Base-by-base conservation (phyloP, 1,140 invertebrate species). In the Caenorhabditis remanei region DNA sequence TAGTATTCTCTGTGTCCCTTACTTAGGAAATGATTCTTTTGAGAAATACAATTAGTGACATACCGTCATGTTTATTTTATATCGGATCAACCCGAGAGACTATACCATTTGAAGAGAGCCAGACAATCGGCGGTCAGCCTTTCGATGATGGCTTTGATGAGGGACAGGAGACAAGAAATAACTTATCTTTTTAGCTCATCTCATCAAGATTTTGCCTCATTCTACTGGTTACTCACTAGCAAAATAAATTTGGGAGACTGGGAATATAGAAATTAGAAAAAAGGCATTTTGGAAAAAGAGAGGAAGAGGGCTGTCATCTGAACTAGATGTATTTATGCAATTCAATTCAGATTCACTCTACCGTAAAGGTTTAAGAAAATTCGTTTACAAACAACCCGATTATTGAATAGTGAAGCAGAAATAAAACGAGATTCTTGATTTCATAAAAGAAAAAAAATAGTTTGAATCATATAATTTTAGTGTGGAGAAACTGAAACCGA, bases 101-200 rank as follows among this genome's bases (percentile, higher is more conserved):
- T 50, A 53, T 53, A 19, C 5, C 11, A 32, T n/a, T 24, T 48
- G 13, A 32, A 24, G 46, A 79, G 71, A 79, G 19, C 0, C 71
- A 43, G 65, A 46, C 65, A 71, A 46, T 43, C 65, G 40, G 65
- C 65, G 65, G 65, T 71, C 65, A 71, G 71, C 14, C 46, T 48
- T 79, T 79, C 71, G 41, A 71, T 46, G 65, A 71, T 71, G 61
- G 61, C 61, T 63, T 32, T 32, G 65, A 71, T 71, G 65, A 71
- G 65, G 40, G 65, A 79, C 16, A 32, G 41, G 67, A 6, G 43
- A 14, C 16, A 53, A 11, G 40, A 14, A 79, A 79, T 19, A 19
- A 48, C 46, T 79, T 79, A 79, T 79, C 71, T 79, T 79, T 79
- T 41, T 79, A 46, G 71, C 71, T 79, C 71, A 79, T 79, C 71